Evolutionary conservation across 92 coral and sea anemone genomes (phyloP).

Genomic region (Desmophyllum pertusum): DNA sequence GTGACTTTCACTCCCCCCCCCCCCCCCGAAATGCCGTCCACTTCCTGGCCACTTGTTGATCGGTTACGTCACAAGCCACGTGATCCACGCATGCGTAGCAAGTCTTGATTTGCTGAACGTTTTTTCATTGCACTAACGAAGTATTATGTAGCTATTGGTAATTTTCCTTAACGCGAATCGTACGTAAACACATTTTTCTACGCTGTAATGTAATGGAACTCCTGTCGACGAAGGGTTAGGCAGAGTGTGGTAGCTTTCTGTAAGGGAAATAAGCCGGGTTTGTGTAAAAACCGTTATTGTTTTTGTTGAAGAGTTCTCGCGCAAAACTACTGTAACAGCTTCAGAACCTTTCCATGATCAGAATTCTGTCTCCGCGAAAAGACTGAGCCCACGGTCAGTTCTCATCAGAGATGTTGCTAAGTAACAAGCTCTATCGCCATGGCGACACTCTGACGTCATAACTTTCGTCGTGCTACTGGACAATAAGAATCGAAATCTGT

Average conservation of each 20-base stretch:
- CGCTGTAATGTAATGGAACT: not conserved
- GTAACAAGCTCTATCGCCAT: not conserved
- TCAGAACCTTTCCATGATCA: not conserved
- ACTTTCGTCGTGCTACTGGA: not conserved
- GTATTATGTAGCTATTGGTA: too few species aligned
- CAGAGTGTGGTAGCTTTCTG: not conserved
- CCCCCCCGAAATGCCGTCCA: not conserved
- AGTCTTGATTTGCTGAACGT: not conserved
- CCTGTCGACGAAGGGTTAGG: not conserved
- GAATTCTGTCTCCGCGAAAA: not conserved
- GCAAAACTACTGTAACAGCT: not conserved
- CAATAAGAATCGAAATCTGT: not conserved
- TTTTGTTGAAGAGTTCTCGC: not conserved
- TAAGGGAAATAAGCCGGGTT: not conserved
- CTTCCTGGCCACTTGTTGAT: not conserved
- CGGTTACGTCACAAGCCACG: not conserved
- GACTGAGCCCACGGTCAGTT: not conserved
- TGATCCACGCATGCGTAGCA: conserved; percentile 19
- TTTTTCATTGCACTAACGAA: not conserved
- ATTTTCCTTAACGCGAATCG: not conserved
- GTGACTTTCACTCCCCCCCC: not conserved
- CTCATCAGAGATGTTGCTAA: not conserved
- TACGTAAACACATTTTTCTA: not conserved
- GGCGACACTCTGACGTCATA: not conserved
- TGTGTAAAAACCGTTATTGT: too few species aligned